Evolutionary conservation across 2,113 vertebrate genomes (phyloP), one percentile per base, ranked within the genome.

Genomic region (Abramis brama): DNA sequence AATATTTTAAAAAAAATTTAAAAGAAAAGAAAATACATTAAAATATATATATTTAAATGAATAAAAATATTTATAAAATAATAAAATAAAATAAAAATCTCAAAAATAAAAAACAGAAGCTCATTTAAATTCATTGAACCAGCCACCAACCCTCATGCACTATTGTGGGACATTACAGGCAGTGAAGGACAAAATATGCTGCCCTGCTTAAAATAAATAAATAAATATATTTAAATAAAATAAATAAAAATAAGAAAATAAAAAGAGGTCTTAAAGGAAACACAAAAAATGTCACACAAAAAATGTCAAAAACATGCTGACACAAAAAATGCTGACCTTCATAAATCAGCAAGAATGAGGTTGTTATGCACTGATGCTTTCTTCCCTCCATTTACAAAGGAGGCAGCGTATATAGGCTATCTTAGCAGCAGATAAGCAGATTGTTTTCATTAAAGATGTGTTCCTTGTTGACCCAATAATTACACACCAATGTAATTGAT

Each of bases 401-500:
- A 73, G 36, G 5, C 36, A 50, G 13, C 2, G 19, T 25, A 23
- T 30, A 50, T 55, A 50, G 27, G 27, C 27, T 27, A 27, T 33
- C 52, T 25, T 33, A 50, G 52, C 17, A 57, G 52, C 17, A 57
- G 52, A 57, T 57, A 57, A 57, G 27, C 59, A 25, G 23, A 80
- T 80, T 68, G 23, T 68, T 66, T 82, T 36, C 27, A 52, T 82
- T 5, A 43, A 43, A 25, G 39, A 7, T 47, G 57, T 27, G 78
- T 62, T 45, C 23, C 59, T 39, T 25, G 39, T 66, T 66, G 15
- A 62, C 12, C 52, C 55, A 36, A 43, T 39, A 39, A 79, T 79
- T 60, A 79, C 77, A 78, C 27, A 79, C 79, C 57, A 10, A 27
- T 27, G 33, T 27, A 81, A 81, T 12, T 66, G 59, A 64, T 43